Base-by-base conservation (phyloP, 2,888 invertebrate species). In the Ditula angustiorana region DNA sequence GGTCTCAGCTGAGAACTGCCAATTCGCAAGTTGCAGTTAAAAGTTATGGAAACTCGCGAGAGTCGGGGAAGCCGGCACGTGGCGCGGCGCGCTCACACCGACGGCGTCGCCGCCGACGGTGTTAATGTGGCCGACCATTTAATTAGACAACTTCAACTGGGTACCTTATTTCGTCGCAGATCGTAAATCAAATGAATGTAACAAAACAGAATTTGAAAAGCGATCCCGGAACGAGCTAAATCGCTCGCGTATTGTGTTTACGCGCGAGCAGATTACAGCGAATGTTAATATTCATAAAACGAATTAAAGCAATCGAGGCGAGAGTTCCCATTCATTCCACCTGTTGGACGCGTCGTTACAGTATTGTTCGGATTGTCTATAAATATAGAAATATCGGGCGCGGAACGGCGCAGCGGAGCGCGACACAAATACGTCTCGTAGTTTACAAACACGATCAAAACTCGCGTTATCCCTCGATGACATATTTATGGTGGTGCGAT, bases 251-350 rank as follows among this genome's bases (percentile, higher is more conserved):
- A 59, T 53, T 61, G 52, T 44, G 21, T 53, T 23, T 44, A 60
- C 41, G 28, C 44, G 23, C 44, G 35, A 35, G 53, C 37, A 24
- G 61, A 41, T 61, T 46, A 52, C 41, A 37, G 19, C 21, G 23
- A 61, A 44, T 46, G 61, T 61, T 53, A 61, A 61, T 61, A 61
- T 61, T 61, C 58, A 44, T 44, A 44, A 50, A 60, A 60, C 60
- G 44, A 61, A 61, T 61, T 61, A 61, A 61, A 53, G 44, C 61
- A 35, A 35, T 41, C 26, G 52, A 41, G 55, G 41, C 55, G 53
- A 53, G 53, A 37, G 55, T 41, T 55, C 26, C 55, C 55, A 28
- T 41, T 52, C 60, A 13, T 13, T 41, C 61, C 61, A 61, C 61
- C 61, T 61, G 61, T 61, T 52, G 61, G 55, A 26, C 13, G 19